Conservation (phyloP, 2,113 vertebrate species). For the Platichthys flesus region DNA sequence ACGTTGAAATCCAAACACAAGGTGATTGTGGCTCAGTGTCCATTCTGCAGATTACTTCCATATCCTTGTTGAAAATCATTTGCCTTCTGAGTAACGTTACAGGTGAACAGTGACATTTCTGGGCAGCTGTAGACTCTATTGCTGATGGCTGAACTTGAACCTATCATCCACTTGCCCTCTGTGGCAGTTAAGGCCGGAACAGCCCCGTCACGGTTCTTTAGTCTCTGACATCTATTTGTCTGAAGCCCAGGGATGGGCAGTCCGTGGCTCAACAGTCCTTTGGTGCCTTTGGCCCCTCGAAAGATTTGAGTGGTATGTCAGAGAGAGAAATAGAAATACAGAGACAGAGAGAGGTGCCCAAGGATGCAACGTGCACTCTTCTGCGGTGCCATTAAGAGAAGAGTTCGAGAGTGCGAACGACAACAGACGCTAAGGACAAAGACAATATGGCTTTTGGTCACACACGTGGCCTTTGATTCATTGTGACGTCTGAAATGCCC, state of each 20-base stretch:
- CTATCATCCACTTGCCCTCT: neutral
- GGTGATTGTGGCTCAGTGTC: constrained; percentile 40
- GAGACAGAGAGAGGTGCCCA: no score
- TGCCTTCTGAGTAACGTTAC: constrained; percentile 1
- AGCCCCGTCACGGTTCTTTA: constrained; percentile 1
- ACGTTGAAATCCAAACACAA: constrained; percentile 31
- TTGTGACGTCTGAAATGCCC: constrained; percentile 35
- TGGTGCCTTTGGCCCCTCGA: no score
- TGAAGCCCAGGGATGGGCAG: neutral
- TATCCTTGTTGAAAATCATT: neutral
- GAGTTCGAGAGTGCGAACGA: constrained; percentile 33
- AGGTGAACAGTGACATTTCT: constrained; percentile 4
- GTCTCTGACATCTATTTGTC: constrained; percentile 25
- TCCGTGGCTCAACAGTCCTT: constrained; percentile 40
- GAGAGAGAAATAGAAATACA: no score
- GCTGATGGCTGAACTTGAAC: constrained; percentile 1
- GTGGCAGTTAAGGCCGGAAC: constrained; percentile 17
- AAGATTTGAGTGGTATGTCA: no score
- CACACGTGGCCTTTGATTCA: constrained; percentile 61
- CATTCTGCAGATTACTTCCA: constrained; percentile 5
- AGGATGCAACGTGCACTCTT: constrained; percentile 59
- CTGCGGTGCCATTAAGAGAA: constrained; percentile 40
- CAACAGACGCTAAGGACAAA: constrained; percentile 38
- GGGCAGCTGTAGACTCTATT: neutral
- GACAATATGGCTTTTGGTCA: constrained; percentile 72